A percentile compares a stretch with the other conserved stretches of the same genome.
phyloP scores from a whole-genome alignment of 2,888 invertebrate species.

The Disparrhopalites patrizii region DNA sequence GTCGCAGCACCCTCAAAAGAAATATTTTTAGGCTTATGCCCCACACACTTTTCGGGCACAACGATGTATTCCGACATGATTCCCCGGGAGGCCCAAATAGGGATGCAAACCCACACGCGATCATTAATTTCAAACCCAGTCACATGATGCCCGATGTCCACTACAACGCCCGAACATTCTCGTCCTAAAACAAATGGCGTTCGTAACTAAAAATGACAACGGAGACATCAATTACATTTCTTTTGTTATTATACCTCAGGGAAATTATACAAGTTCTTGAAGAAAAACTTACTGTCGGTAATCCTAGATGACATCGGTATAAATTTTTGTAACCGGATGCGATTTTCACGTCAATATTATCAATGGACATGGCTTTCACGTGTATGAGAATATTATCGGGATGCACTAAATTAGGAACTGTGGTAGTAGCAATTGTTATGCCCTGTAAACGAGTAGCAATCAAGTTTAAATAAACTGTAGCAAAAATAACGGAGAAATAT shows the following conservation, averaged over 20 bases:
- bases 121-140: constrained; percentile 61
- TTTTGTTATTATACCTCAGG: too few relatives aligned
- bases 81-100: constrained; percentile 55
- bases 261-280: neutral
- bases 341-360: constrained; percentile 60
- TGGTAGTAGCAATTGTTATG: constrained; percentile 56
- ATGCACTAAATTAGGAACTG: constrained; percentile 56
- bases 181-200: constrained; percentile 60
- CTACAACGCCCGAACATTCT: constrained; percentile 61
- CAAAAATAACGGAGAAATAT: too few relatives aligned
- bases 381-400: constrained; percentile 60
- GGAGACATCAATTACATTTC: neutral
- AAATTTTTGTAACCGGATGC: constrained; percentile 58
- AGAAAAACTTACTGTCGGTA: constrained; percentile 34
- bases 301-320: constrained; percentile 52
- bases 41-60: constrained; percentile 49
- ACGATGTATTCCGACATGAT: constrained; percentile 46
- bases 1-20: constrained; percentile 61
- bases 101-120: constrained; percentile 60
- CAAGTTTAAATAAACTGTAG: too few relatives aligned
- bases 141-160: constrained; percentile 60
- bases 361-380: constrained; percentile 61
- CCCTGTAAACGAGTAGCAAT: constrained; percentile 53
- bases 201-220: constrained; percentile 24
- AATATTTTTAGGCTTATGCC: constrained; percentile 58